Base-by-base conservation (phyloP, 2,797 vertebrate genomes). In the Kryptolebias ocellatus region DNA sequence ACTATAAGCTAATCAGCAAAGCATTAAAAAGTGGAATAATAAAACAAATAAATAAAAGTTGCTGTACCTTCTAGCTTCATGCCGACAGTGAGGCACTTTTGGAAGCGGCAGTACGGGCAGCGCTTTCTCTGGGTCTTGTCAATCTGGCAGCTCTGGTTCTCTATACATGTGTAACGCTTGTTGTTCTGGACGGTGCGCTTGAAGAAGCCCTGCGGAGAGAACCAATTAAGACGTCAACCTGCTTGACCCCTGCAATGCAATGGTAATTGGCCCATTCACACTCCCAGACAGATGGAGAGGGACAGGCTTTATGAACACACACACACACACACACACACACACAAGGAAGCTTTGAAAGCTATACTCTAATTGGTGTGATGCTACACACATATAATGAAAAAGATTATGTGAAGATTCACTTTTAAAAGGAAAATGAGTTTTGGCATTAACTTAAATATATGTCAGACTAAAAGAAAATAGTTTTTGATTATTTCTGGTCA, bases 111-210 rank as follows among this genome's bases (percentile, higher is more conserved):
- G 93, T 98, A 99, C 17, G 98, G 98, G 82, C 98, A 99, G 62
- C 98, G 94, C 77, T 99, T 99, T 89, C 98, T 95, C 93, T 99
- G 98, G 37, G 97, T 99, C 93, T 99, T 99, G 94, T 99, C 98
- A 90, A 99, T 99, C 91, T 98, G 96, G 93, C 98, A 99, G 92
- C 95, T 99, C 95, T 99, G 98, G 92, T 98, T 99, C 93, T 99
- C 98, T 94, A 99, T 99, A 84, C 98, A 99, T 14, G 98, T 99
- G 95, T 99, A 99, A 94, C 97, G 96, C 91, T 99, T 99, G 92
- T 99, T 98, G 94, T 99, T 99, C 93, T 99, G 98, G 88, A 99
- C 98, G 46, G 98, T 99, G 90, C 98, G 95, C 91, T 99, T 99
- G 95, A 99, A 99, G 95, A 98, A 99, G 16, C 98, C 98, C 98